Percentiles rank a stretch among this genome's conserved stretches.
These are phyloP conservation scores for Drosophila aff. DNA, from an alignment of 1,140 invertebrate genomes.

Conservation along the genomic window DNA sequence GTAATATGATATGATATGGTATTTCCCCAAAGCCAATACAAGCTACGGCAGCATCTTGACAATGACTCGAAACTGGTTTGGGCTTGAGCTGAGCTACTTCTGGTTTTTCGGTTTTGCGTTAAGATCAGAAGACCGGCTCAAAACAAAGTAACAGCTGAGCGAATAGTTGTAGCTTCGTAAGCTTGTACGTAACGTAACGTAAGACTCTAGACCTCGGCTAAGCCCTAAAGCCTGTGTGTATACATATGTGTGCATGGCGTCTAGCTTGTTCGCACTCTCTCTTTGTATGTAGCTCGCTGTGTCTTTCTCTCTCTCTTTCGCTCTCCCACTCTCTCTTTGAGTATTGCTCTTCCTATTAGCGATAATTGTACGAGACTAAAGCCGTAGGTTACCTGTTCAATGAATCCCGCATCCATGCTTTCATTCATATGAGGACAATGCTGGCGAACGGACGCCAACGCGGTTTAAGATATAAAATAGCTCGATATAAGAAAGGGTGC, in stretches of 20 bases:
- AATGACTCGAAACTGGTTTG: constrained; percentile 50
- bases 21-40: constrained; percentile 27
- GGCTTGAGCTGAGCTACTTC: constrained; percentile 17
- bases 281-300: background rate
- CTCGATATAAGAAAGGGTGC: constrained; percentile 17
- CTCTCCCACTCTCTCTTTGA: background rate
- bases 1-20: constrained; percentile 52
- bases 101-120: constrained; percentile 6
- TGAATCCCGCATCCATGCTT: constrained; percentile 60
- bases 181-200: background rate
- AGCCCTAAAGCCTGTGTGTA: background rate
- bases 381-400: constrained; percentile 69
- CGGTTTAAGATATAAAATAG: constrained; percentile 44
- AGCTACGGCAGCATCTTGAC: constrained; percentile 15
- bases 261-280: constrained; percentile 1
- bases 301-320: background rate
- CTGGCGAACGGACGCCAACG: constrained; percentile 72
- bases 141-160: constrained; percentile 62
- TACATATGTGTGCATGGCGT: background rate
- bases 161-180: constrained; percentile 10
- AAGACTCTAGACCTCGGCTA: background rate
- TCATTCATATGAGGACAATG: constrained; percentile 82
- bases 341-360: constrained; percentile 9
- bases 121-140: constrained; percentile 57
- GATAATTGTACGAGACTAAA: constrained; percentile 46